A percentile compares a stretch with the other conserved stretches of the same genome.
These are phyloP conservation scores for Lucilia cuprina DNA, from an alignment of 1,140 invertebrate species.

Conservation along the genomic window DNA sequence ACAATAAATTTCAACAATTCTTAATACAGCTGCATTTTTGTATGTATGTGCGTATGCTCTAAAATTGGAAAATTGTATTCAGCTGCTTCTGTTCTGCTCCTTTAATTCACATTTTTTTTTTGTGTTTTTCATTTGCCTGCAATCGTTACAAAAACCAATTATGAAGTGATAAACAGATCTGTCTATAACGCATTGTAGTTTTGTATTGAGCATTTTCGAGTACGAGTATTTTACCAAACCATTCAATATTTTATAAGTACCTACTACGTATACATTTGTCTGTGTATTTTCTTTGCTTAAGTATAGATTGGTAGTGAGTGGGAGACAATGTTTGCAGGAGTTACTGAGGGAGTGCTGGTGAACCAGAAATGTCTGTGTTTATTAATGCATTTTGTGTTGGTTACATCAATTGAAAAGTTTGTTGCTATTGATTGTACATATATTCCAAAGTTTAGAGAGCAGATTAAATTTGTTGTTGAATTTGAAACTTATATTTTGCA, in stretches of 20 bases:
- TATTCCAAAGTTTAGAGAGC: not conserved
- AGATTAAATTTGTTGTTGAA: no score
- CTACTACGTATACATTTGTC: not conserved
- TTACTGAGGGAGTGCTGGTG: not conserved
- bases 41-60: no score
- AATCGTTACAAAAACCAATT: conserved; percentile 34
- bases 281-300: not conserved
- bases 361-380: not conserved
- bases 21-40: no score
- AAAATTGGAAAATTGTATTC: no score
- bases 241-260: not conserved
- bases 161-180: conserved; percentile 27
- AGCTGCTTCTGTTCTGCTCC: not conserved
- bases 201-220: not conserved
- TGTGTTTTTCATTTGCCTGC: not conserved
- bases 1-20: not conserved
- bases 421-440: not conserved
- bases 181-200: not conserved
- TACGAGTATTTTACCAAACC: no score
- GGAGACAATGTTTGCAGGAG: not conserved
- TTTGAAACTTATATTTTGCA: no score
- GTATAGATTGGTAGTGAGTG: not conserved
- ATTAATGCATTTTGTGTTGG: conserved; percentile 11
- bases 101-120: not conserved
- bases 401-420: not conserved